Percentiles rank a stretch among this genome's conserved stretches.
These are phyloP conservation scores for Ceratitis capitata DNA, from an alignment of 1,140 invertebrate species.

Conservation along the genomic window DNA sequence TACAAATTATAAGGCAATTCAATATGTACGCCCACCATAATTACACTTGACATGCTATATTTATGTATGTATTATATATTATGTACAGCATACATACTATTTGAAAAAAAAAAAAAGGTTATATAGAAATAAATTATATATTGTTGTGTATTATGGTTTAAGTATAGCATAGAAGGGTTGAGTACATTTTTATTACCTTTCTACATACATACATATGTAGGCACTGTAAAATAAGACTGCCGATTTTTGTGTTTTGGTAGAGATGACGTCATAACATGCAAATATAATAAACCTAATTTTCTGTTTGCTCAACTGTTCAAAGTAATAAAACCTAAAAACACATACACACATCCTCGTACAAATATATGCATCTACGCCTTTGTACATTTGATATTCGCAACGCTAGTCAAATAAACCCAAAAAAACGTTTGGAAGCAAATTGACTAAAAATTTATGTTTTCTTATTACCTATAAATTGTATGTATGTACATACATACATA, in stretches of 20 bases:
- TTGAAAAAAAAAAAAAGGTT: no score
- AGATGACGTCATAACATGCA: constrained; percentile 1
- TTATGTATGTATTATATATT: not conserved
- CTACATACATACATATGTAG: no score
- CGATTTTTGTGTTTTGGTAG: not conserved
- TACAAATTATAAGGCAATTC: not conserved
- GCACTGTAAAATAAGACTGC: not conserved
- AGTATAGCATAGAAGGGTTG: not conserved
- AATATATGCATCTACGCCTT: no score
- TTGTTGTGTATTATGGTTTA: not conserved
- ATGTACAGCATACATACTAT: not conserved
- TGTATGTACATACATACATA: no score
- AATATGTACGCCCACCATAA: not conserved
- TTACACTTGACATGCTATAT: not conserved
- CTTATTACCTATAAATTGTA: not conserved
- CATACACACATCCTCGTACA: no score
- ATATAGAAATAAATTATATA: not conserved
- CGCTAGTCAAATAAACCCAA: not conserved
- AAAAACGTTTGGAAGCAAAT: not conserved
- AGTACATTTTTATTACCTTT: not conserved
- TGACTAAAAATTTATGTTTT: not conserved
- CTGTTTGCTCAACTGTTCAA: not conserved
- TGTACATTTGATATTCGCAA: not conserved
- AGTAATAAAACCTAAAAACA: not conserved
- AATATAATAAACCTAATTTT: constrained; percentile 1